phyloP scores from a whole-genome alignment of 2,113 vertebrate species.

The Piaya cayana region DNA sequence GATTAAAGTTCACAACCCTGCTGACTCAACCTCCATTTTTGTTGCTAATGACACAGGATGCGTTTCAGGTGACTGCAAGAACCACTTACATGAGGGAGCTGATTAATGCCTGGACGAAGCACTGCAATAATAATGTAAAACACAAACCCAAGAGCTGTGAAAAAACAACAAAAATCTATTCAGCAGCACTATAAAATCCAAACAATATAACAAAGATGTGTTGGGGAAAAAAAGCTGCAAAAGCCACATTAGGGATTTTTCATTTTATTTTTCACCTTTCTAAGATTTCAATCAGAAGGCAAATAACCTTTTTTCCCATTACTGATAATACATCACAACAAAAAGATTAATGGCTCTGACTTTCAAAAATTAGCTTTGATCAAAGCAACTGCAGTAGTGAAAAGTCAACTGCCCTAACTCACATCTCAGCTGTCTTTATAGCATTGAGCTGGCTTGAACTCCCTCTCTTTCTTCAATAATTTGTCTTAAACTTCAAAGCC shows the following conservation, averaged over 20 bases:
- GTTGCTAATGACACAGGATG: background rate
- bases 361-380: constrained; percentile 50
- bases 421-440: constrained; percentile 1
- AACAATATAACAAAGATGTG: background rate
- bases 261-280: background rate
- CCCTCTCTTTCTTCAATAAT: constrained; percentile 4
- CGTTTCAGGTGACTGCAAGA: background rate
- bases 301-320: background rate
- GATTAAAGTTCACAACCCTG: background rate
- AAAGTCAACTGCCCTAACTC: constrained; percentile 17
- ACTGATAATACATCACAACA: constrained; percentile 15
- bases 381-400: constrained; percentile 20
- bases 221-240: background rate
- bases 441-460: background rate
- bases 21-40: background rate
- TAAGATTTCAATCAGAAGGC: constrained; percentile 26
- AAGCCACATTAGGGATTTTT: background rate
- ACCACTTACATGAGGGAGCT: background rate
- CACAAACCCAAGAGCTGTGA: background rate
- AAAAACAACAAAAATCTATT: background rate
- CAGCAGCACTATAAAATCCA: background rate
- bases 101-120: background rate
- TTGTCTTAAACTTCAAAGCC: constrained; percentile 58
- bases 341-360: constrained; percentile 42
- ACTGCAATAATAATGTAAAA: background rate